A percentile compares a stretch with the other conserved stretches of the same genome.
phyloP scores from a whole-genome alignment of 2,888 invertebrate genomes.

The Volucella inflata region DNA sequence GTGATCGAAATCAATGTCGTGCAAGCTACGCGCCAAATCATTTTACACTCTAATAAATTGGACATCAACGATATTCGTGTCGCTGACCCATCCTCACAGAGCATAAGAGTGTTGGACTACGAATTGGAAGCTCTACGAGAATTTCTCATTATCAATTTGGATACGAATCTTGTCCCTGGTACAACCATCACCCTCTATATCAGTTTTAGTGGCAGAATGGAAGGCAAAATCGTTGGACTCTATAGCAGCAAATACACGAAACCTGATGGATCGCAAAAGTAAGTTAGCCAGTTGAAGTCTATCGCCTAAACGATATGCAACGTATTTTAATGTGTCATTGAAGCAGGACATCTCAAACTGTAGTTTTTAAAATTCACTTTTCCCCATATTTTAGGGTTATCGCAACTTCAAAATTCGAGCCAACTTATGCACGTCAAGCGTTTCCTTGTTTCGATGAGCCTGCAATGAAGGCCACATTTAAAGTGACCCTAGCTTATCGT shows the following conservation, averaged over 20 bases:
- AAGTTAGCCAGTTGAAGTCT: conserved; percentile 77
- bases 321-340: neutral
- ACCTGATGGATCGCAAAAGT: conserved; percentile 83
- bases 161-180: conserved; percentile 78
- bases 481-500: conserved; percentile 90
- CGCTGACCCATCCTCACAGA: neutral
- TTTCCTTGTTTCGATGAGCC: conserved; percentile 98
- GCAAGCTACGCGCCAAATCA: conserved; percentile 83
- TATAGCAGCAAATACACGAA: conserved; percentile 88
- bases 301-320: neutral
- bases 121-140: conserved; percentile 77
- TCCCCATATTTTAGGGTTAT: conserved; percentile 89
- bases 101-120: conserved; percentile 3
- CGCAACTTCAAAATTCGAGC: conserved; percentile 96
- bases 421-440: conserved; percentile 95
- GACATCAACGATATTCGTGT: conserved; percentile 79
- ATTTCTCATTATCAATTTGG: conserved; percentile 78
- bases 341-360: conserved; percentile 9
- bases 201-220: conserved; percentile 87
- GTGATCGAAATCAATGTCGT: conserved; percentile 84
- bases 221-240: conserved; percentile 88
- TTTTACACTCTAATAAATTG: conserved; percentile 87
- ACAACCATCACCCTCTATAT: conserved; percentile 85
- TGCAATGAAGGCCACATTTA: conserved; percentile 93
- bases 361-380: too few relatives aligned